A percentile compares a stretch with the other conserved stretches of the same genome.
phyloP scores from a whole-genome alignment of 2,113 vertebrate genomes.

The Seriola aureovittata region DNA sequence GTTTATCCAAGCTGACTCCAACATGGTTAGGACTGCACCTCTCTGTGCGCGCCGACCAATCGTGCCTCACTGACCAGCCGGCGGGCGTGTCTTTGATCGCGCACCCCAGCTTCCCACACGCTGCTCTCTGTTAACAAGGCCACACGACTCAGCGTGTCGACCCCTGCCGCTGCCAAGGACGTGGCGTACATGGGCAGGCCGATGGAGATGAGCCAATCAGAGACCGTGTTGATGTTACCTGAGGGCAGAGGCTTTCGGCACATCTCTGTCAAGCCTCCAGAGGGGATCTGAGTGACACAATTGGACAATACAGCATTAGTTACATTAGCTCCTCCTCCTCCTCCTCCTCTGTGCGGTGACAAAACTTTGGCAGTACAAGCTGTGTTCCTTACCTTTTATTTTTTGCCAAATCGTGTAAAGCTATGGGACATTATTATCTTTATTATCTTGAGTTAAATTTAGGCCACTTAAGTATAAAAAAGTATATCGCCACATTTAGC shows the following conservation, averaged over 20 bases:
- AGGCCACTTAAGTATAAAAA: not conserved
- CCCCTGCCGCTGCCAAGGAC: constrained; percentile 86
- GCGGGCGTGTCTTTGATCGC: constrained; percentile 90
- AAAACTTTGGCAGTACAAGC: not conserved
- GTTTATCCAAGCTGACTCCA: not conserved
- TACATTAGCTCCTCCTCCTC: not conserved
- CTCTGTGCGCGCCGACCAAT: constrained; percentile 80
- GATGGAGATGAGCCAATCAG: constrained; percentile 94
- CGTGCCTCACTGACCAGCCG: constrained; percentile 91
- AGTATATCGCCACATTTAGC: not conserved
- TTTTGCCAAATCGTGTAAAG: not conserved
- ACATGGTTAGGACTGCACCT: constrained; percentile 61
- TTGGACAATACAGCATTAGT: not conserved
- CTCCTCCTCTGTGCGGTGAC: not conserved
- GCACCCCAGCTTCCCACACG: constrained; percentile 90
- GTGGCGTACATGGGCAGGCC: constrained; percentile 93
- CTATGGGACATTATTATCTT: not conserved
- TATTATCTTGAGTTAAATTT: not conserved
- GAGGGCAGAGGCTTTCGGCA: constrained; percentile 90
- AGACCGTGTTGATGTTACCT: constrained; percentile 86
- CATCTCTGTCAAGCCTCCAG: constrained; percentile 93
- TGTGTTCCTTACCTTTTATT: not conserved
- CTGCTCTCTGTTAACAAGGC: constrained; percentile 90
- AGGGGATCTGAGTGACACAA: constrained; percentile 89
- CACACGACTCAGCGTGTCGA: constrained; percentile 89